Evolutionary conservation across 2,888 invertebrate genomes (phyloP), one percentile per base, ranked within the genome.

Genomic region (Lobophora halterata): DNA sequence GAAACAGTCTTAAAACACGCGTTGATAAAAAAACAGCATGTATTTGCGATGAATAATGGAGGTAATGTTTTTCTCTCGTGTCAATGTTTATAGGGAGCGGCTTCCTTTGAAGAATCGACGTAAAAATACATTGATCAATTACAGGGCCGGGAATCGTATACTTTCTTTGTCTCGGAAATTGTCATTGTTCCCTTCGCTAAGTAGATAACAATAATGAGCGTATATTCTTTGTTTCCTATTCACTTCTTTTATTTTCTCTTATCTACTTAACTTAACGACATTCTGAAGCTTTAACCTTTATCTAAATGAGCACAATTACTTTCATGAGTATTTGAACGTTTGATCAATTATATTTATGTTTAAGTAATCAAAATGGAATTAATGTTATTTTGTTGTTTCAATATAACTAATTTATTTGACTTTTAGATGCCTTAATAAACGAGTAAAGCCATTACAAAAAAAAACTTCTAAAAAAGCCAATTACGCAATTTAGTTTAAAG

Each of bases 201-300:
- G 37, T 29, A 30, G 43, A 36, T 43, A 47, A 39, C 43, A 14
- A 16, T 35, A 45, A 41, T 36, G 29, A 36, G 19, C 17, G 42
- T 36, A 20, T 10, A 32, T 34, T 11, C 28, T 17, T 43, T 46
- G 49, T 49, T 13, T 49, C 26, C 29, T 25, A 30, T 31, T 40
- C 31, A 34, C 20, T 35, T 41, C 33, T 36, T 40, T 46, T 44
- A 33, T 44, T 36, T 23, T 32, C 16, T 16, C 18, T 34, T 30
- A 29, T 30, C 32, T 38, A 43, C 45, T 45, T 48, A 45, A 30
- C 32, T 24, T 38, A 42, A 45, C 24, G 41, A 33, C 28, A 28
- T 17, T 31, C n/a, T 16, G 11, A 10, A 13, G 29, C 14, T 30
- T 6, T 5, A 25, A 6, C 17, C 32, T 29, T 29, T 10, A 35